Conservation (phyloP, 1,140 invertebrate genomes). For the Drosophila sp. region DNA sequence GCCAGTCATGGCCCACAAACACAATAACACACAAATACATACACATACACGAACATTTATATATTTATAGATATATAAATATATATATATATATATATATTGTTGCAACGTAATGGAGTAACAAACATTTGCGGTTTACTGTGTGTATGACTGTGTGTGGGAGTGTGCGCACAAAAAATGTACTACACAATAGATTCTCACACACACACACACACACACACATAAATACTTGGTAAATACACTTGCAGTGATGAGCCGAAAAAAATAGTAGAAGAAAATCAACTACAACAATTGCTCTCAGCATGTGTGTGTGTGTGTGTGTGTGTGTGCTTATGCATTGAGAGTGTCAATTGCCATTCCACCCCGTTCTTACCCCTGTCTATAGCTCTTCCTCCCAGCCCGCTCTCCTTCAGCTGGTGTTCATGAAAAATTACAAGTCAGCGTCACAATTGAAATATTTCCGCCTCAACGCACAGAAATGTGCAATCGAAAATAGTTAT, state of each 20-base stretch:
- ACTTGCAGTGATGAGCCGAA: conserved; percentile 51
- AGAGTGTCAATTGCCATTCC: conserved; percentile 47
- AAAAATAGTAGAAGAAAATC: conserved; percentile 15
- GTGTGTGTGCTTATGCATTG: conserved; percentile 28
- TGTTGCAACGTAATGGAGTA: conserved; percentile 69
- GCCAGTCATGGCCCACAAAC: conserved; percentile 30
- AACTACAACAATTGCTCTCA: conserved; percentile 36
- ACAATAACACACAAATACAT: conserved; percentile 17
- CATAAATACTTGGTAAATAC: conserved; percentile 40
- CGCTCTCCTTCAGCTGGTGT: conserved; percentile 36
- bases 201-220: conserved; percentile 17
- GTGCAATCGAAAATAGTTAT: conserved; percentile 83
- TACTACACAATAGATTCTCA: conserved; percentile 23
- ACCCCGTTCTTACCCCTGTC: neutral
- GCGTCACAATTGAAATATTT: conserved; percentile 83
- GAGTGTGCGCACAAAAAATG: conserved; percentile 25
- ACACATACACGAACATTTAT: conserved; percentile 19
- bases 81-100: too few species aligned
- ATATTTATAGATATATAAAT: too few species aligned
- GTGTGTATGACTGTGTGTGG: conserved; percentile 17
- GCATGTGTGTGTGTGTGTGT: conserved; percentile 23
- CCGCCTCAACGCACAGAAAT: conserved; percentile 80
- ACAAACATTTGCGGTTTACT: conserved; percentile 80
- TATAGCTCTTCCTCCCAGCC: neutral
- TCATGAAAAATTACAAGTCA: conserved; percentile 83